Evolutionary conservation across 1,140 invertebrate genomes (phyloP).

Genomic region (Neodiprion virginianus): DNA sequence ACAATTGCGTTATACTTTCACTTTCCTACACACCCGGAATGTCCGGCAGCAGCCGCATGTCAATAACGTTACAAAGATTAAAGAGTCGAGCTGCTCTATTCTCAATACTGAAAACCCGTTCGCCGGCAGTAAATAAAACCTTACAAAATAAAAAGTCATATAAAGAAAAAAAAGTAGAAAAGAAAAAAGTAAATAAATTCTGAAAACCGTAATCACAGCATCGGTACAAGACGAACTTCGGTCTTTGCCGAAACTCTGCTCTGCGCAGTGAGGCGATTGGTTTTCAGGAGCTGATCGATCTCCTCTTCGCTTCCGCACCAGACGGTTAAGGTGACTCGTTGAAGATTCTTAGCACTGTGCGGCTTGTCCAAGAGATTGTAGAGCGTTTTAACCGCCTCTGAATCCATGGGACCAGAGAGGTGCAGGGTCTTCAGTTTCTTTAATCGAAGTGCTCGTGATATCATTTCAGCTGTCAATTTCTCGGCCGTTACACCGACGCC

Average conservation of each 20-base stretch:
- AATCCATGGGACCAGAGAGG: background rate
- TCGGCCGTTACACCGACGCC: background rate
- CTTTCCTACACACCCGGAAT: no score
- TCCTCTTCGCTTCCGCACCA: background rate
- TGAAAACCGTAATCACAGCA: background rate
- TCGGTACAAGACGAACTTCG: background rate
- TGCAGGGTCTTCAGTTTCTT: slow-evolving; percentile 5
- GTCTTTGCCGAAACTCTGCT: background rate
- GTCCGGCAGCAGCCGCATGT: no score
- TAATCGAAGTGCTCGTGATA: background rate
- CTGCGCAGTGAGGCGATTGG: background rate
- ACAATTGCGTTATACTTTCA: no score
- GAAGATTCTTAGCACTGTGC: background rate
- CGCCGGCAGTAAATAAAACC: no score
- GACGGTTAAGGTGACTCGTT: background rate
- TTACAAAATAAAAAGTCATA: no score
- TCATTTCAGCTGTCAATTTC: background rate
- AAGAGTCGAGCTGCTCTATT: no score
- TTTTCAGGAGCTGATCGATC: background rate
- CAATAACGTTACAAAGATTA: no score
- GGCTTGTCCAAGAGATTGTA: background rate
- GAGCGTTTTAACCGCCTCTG: background rate
- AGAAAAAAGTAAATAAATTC: background rate
- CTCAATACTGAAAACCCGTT: no score
- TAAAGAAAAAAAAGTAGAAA: background rate